Percentiles rank a stretch among this genome's conserved stretches.
phyloP scores from a whole-genome alignment of 2,888 invertebrate genomes.

The Orthosia gothica region DNA sequence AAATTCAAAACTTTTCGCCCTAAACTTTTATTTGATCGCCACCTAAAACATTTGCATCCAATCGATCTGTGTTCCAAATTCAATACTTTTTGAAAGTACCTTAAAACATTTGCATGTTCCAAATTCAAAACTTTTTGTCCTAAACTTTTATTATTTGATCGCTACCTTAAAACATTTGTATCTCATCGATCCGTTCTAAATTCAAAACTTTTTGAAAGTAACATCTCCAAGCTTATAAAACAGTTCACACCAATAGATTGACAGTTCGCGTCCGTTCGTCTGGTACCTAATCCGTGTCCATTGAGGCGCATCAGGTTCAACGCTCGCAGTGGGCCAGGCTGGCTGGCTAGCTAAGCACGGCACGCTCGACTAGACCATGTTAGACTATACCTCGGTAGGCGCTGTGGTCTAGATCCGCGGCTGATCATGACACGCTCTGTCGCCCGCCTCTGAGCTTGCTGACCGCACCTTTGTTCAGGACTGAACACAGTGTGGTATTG shows the following conservation, averaged over 20 bases:
- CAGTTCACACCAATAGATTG: slow-evolving; percentile 43
- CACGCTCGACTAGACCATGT: slow-evolving; percentile 59
- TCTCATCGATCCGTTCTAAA: neutral
- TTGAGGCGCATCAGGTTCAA: slow-evolving; percentile 73
- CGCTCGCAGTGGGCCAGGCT: slow-evolving; percentile 66
- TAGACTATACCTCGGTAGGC: slow-evolving; percentile 59
- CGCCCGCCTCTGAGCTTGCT: slow-evolving; percentile 76
- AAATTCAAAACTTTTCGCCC: neutral
- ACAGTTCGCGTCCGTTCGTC: slow-evolving; percentile 44
- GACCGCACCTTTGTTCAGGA: slow-evolving; percentile 58
- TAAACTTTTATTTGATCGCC: neutral
- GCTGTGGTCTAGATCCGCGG: slow-evolving; percentile 74
- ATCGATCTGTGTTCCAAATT: neutral
- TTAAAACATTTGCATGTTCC: neutral
- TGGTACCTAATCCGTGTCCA: slow-evolving; percentile 59
- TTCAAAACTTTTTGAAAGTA: neutral
- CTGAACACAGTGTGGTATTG: slow-evolving; percentile 9
- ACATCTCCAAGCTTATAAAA: slow-evolving; percentile 1
- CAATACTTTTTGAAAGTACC: no score
- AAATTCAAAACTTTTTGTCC: neutral
- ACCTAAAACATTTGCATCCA: neutral
- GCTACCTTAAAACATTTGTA: neutral
- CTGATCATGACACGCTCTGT: slow-evolving; percentile 82
- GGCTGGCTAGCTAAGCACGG: slow-evolving; percentile 21
- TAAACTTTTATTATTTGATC: no score